Evolutionary conservation across 2,888 invertebrate species (phyloP).

Genomic region (Drosophila yooni): DNA sequence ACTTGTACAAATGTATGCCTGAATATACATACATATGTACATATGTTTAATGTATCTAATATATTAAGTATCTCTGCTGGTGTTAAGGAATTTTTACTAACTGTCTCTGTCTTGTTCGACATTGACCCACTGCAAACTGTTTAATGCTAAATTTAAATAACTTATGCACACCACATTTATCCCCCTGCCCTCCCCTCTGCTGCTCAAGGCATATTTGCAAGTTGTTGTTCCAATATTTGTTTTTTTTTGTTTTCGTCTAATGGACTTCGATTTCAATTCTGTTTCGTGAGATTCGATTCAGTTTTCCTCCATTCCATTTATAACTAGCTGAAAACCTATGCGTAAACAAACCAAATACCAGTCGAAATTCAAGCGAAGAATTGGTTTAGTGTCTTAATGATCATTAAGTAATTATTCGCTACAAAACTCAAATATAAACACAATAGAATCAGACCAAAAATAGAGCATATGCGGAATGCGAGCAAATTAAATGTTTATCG

Average conservation of each 20-base stretch:
- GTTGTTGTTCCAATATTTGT: slow-evolving; percentile 24
- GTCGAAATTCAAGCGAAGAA: background rate
- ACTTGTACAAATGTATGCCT: background rate
- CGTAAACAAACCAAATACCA: slow-evolving; percentile 28
- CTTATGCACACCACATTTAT: background rate
- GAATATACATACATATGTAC: background rate
- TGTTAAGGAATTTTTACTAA: background rate
- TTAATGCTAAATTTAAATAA: background rate
- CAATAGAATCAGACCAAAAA: background rate
- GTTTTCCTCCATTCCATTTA: background rate
- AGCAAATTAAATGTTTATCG: slow-evolving; percentile 28
- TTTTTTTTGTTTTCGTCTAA: slow-evolving; percentile 17
- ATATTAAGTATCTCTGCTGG: background rate
- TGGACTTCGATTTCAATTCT: slow-evolving; percentile 13
- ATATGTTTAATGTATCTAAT: background rate
- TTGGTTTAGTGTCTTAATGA: background rate
- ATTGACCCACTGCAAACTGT: slow-evolving; percentile 46
- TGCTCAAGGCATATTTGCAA: slow-evolving; percentile 2
- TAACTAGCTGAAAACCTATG: no score
- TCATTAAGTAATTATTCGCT: background rate
- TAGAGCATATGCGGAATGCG: background rate
- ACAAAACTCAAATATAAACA: slow-evolving; percentile 8
- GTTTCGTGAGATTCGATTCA: background rate
- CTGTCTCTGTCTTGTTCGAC: slow-evolving; percentile 29
- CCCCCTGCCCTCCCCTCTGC: background rate